phyloP scores from a whole-genome alignment of 1,140 invertebrate species.

The Cecropterus lyciades region DNA sequence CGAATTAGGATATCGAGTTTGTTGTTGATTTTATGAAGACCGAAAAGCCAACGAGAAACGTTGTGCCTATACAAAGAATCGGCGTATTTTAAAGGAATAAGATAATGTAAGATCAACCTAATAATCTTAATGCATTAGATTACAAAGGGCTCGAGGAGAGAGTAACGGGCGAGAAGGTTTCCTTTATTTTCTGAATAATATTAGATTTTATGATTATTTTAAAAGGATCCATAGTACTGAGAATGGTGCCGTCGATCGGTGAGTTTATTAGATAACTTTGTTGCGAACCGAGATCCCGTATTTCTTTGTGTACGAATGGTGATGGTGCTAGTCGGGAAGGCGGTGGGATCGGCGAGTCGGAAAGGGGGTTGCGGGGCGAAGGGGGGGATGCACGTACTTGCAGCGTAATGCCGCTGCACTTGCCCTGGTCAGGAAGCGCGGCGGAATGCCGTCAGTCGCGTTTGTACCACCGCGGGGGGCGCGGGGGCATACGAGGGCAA shows the following conservation, averaged over 20 bases:
- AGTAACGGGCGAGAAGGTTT: conserved; percentile 45
- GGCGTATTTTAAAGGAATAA: conserved; percentile 59
- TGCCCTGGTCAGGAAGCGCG: conserved; percentile 81
- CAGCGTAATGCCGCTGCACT: conserved; percentile 79
- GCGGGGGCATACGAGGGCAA: conserved; percentile 62
- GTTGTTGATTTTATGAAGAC: conserved; percentile 35
- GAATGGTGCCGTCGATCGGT: conserved; percentile 43
- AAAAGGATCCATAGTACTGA: conserved; percentile 48
- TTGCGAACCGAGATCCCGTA: conserved; percentile 42
- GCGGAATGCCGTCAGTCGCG: conserved; percentile 80
- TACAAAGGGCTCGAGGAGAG: conserved; percentile 58
- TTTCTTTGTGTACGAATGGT: conserved; percentile 54
- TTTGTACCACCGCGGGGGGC: conserved; percentile 59
- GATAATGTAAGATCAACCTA: conserved; percentile 66
- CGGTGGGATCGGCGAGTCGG: conserved; percentile 37
- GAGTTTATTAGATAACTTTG: conserved; percentile 45
- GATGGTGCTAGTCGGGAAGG: conserved; percentile 51
- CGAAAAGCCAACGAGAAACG: conserved; percentile 37
- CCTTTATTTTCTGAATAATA: conserved; percentile 59
- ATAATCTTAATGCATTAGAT: conserved; percentile 73
- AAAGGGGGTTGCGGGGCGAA: conserved; percentile 34
- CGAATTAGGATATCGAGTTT: conserved; percentile 44
- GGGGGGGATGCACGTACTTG: conserved; percentile 52
- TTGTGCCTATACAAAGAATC: conserved; percentile 48
- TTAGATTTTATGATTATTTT: conserved; percentile 66